Conservation (phyloP, 2,888 invertebrate species). For the Drosophila aldrichi region DNA sequence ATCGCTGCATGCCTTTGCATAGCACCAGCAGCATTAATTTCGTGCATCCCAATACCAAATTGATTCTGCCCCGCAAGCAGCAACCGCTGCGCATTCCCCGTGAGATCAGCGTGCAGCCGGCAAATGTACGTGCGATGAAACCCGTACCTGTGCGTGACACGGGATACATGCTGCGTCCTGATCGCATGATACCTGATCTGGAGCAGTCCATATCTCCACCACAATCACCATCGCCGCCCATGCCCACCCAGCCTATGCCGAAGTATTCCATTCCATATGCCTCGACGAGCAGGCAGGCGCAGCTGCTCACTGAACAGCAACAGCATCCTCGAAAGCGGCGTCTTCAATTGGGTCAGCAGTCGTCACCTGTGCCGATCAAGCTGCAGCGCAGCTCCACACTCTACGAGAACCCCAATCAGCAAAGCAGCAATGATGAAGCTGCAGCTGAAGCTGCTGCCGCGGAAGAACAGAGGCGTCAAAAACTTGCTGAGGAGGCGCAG, state of each 20-base stretch:
- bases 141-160: slow-evolving; percentile 72
- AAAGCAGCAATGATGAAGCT: slow-evolving; percentile 12
- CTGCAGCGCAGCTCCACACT: slow-evolving; percentile 60
- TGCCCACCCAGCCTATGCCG: slow-evolving; percentile 14
- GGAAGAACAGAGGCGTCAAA: slow-evolving; percentile 13
- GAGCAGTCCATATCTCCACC: slow-evolving; percentile 76
- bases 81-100: slow-evolving; percentile 58
- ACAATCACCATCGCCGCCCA: slow-evolving; percentile 57
- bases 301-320: slow-evolving; percentile 35
- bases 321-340: slow-evolving; percentile 55
- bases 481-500: slow-evolving; percentile 24
- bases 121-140: slow-evolving; percentile 66
- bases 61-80: slow-evolving; percentile 71
- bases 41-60: slow-evolving; percentile 67
- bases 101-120: slow-evolving; percentile 66
- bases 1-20: slow-evolving; percentile 53
- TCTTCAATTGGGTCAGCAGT: slow-evolving; percentile 28
- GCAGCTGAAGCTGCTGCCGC: slow-evolving; percentile 23
- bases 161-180: slow-evolving; percentile 76
- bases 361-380: slow-evolving; percentile 58
- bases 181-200: slow-evolving; percentile 77
- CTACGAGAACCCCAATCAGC: slow-evolving; percentile 25
- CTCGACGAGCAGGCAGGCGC: slow-evolving; percentile 66
- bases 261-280: slow-evolving; percentile 43
- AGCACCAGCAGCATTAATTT: slow-evolving; percentile 65